A percentile compares a stretch with the other conserved stretches of the same genome.
Evolutionary conservation across 53 echinoderm and acorn worm genomes (phyloP).

Genomic region (Henricia sp.): DNA sequence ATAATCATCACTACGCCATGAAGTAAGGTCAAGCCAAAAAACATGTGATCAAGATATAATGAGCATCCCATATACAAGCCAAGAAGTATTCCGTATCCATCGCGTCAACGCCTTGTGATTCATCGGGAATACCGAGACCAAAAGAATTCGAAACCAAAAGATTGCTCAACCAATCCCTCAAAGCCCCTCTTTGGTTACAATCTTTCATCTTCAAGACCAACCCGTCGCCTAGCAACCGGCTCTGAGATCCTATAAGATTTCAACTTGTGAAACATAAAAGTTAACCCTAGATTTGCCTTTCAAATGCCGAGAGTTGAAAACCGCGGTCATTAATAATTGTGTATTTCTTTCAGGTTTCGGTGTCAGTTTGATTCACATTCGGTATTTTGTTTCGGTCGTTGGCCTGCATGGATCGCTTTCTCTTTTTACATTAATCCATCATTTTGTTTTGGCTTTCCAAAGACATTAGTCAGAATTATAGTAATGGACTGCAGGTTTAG

Average conservation of each 20-base stretch:
- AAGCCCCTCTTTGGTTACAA: conserved; percentile 19
- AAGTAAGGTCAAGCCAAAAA: too few species aligned
- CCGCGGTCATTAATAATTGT: neutral
- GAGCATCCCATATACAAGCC: too few species aligned
- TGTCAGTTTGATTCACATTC: neutral
- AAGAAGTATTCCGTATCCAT: too few species aligned
- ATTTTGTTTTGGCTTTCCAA: too few species aligned
- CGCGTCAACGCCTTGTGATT: conserved; percentile 38
- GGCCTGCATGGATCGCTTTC: neutral
- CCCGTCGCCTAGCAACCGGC: conserved; percentile 11
- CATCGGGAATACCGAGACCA: neutral
- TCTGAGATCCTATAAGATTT: conserved; percentile 4
- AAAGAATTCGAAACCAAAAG: conserved; percentile 2
- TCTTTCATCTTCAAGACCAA: conserved; percentile 12
- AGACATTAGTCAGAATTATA: too few species aligned
- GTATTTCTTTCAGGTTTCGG: neutral
- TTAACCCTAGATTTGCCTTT: neutral
- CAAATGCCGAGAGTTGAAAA: neutral
- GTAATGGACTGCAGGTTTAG: too few species aligned
- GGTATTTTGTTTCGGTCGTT: neutral
- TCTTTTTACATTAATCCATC: too few species aligned
- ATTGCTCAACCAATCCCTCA: neutral
- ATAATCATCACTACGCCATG: too few species aligned
- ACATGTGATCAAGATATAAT: too few species aligned
- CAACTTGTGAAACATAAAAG: conserved; percentile 3